These are phyloP conservation scores for Anoplophora glabripennis DNA, from an alignment of 1,140 invertebrate genomes.

Conservation along the genomic window DNA sequence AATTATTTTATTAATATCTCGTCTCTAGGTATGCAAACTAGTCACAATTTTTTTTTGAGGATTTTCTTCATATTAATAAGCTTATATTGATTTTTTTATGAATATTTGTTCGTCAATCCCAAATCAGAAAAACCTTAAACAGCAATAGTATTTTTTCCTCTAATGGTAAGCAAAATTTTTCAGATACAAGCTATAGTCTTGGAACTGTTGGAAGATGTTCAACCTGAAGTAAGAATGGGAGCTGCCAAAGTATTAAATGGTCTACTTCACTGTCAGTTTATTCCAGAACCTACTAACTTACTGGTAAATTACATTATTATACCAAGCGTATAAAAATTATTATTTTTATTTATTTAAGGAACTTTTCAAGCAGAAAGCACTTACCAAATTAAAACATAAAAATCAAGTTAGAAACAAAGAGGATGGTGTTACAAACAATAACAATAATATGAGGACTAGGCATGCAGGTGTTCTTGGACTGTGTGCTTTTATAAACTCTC, in stretches of 20 bases:
- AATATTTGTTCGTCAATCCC: too few species aligned
- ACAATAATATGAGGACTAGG: conserved; percentile 50
- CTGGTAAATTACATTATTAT: conserved; percentile 49
- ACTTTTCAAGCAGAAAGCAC: conserved; percentile 55
- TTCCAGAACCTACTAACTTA: conserved; percentile 59
- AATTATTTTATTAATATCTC: too few species aligned
- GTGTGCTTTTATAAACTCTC: conserved; percentile 82
- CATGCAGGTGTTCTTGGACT: conserved; percentile 87
- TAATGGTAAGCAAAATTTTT: conserved; percentile 8
- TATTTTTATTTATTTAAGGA: conserved; percentile 49
- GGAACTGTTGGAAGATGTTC: conserved; percentile 63
- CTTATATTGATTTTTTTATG: too few species aligned
- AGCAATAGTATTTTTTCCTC: background rate
- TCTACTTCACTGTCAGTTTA: conserved; percentile 80
- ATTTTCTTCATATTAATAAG: too few species aligned
- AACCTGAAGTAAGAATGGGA: conserved; percentile 75
- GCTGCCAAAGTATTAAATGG: conserved; percentile 82
- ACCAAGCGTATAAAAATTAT: too few species aligned
- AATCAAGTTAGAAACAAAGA: conserved; percentile 25
- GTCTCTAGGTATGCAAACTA: too few species aligned
- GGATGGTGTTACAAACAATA: conserved; percentile 14
- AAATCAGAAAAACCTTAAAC: background rate
- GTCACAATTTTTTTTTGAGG: too few species aligned
- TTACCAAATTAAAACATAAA: conserved; percentile 46
- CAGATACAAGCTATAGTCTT: conserved; percentile 62